These are phyloP conservation scores for Diglossa cyanea DNA, from an alignment of 2,797 vertebrate genomes.

Conservation along the genomic window DNA sequence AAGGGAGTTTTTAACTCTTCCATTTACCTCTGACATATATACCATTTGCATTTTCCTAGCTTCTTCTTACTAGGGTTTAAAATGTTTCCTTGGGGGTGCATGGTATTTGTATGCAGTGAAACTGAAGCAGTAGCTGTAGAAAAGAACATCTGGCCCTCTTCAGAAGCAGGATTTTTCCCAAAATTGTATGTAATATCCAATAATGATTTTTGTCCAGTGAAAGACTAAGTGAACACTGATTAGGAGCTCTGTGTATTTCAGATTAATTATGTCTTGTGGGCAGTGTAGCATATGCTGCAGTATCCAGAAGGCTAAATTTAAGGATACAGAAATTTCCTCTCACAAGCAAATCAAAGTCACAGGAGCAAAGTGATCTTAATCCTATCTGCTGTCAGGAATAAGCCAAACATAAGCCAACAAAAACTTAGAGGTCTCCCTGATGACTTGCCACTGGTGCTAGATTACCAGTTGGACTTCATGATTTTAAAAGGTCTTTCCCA, in stretches of 20 bases:
- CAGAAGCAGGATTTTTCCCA: constrained; percentile 27
- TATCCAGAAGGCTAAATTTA: constrained; percentile 30
- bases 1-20: not conserved
- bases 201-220: constrained; percentile 21
- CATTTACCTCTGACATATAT: not conserved
- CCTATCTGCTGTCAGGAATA: constrained; percentile 8
- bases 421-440: not conserved
- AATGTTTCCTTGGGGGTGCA: not conserved
- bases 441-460: not conserved
- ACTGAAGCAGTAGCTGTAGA: not conserved
- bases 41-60: not conserved
- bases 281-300: constrained; percentile 8
- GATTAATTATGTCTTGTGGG: constrained; percentile 46
- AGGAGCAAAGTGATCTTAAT: not conserved
- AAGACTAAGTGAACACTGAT: constrained; percentile 27
- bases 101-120: not conserved
- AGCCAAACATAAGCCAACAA: not conserved
- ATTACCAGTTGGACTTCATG: not conserved
- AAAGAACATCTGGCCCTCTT: constrained; percentile 46
- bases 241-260: constrained; percentile 30
- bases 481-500: not conserved
- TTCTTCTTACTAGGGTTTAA: not conserved
- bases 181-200: constrained; percentile 32
- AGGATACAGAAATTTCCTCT: not conserved
- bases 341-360: constrained; percentile 1